A percentile compares a stretch with the other conserved stretches of the same genome.
Evolutionary conservation across 2,797 vertebrate genomes (phyloP).

Genomic region (Pogonophryne albipinna): DNA sequence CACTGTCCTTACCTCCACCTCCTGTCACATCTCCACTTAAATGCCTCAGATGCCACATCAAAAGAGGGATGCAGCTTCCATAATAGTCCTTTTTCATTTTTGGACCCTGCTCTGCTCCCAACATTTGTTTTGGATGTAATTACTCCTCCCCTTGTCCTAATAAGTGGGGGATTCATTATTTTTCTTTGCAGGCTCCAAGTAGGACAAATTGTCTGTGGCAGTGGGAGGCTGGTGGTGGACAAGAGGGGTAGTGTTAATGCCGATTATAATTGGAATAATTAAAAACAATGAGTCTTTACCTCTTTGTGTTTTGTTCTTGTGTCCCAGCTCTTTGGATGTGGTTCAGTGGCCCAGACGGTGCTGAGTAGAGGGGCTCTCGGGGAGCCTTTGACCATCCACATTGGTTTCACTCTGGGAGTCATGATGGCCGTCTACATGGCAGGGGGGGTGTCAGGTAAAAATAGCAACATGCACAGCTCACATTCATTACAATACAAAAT

Average conservation of each 20-base stretch:
- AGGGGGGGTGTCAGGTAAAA: conserved; percentile 94
- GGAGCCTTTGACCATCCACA: conserved; percentile 85
- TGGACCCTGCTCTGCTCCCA: conserved; percentile 51
- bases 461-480: conserved; percentile 10
- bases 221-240: conserved; percentile 65
- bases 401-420: conserved; percentile 93
- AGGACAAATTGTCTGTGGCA: conserved; percentile 73
- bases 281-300: conserved; percentile 70
- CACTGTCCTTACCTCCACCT: conserved; percentile 38
- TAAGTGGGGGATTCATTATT: conserved; percentile 68
- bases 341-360: conserved; percentile 91
- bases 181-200: conserved; percentile 56
- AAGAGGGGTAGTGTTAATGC: conserved; percentile 74
- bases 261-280: conserved; percentile 75
- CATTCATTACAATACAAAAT: background rate
- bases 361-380: conserved; percentile 89
- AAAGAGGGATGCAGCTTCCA: conserved; percentile 47
- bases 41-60: conserved; percentile 43
- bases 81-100: conserved; percentile 46
- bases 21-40: conserved; percentile 32
- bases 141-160: conserved; percentile 52
- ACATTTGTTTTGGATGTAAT: conserved; percentile 47
- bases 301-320: conserved; percentile 69
- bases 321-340: conserved; percentile 93
- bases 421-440: conserved; percentile 91